Conservation (phyloP, 2,113 vertebrate genomes). For the Catharus minimus region DNA sequence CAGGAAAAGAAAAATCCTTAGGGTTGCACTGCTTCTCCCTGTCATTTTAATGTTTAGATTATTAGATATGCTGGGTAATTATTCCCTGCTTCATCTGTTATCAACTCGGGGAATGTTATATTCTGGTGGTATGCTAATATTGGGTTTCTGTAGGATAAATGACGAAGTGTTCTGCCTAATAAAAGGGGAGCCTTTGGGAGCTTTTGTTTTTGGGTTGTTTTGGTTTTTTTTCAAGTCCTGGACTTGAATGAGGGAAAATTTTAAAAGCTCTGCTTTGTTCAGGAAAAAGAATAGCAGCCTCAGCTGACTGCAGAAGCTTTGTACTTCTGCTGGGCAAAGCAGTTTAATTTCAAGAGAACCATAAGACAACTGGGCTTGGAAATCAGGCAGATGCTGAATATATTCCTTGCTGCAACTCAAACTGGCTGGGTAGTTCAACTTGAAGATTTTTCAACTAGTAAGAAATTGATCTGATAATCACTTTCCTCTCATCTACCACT, state of each 20-base stretch:
- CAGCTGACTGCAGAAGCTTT: neutral
- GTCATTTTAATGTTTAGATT: neutral
- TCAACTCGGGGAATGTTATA: neutral
- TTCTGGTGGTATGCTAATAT: neutral
- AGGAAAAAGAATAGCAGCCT: neutral
- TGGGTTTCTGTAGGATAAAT: neutral
- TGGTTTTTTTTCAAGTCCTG: neutral
- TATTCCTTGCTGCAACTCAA: neutral
- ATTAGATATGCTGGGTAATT: neutral
- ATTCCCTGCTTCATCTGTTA: neutral
- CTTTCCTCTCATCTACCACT: neutral
- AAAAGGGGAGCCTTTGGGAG: neutral
- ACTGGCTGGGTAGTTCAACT: neutral
- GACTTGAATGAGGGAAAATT: neutral
- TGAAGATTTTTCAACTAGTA: neutral
- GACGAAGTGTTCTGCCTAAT: neutral
- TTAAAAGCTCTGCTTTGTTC: neutral
- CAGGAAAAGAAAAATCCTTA: neutral
- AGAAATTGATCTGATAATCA: neutral
- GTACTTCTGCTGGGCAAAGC: neutral
- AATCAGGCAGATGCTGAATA: neutral
- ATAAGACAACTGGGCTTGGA: neutral
- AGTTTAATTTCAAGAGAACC: neutral
- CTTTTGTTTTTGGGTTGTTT: neutral
- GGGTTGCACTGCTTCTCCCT: neutral